These are phyloP conservation scores for Odocoileus hemionus DNA, from an alignment of 2,113 vertebrate species.

Conservation along the genomic window DNA sequence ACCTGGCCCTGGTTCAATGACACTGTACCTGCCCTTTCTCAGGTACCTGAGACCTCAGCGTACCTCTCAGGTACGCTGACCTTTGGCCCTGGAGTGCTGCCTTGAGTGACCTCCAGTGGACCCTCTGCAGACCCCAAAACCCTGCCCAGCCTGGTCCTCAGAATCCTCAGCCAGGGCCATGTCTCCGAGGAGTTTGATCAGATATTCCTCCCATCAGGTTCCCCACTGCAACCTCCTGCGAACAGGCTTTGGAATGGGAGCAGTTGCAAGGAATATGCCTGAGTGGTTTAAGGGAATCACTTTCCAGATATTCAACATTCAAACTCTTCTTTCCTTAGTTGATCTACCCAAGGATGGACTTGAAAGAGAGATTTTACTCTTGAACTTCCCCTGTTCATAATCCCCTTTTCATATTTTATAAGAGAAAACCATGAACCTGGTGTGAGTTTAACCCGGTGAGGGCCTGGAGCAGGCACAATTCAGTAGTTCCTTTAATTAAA, in stretches of 20 bases:
- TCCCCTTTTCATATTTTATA: neutral
- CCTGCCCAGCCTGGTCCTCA: neutral
- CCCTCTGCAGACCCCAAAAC: too few species aligned
- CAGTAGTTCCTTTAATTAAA: neutral
- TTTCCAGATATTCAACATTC: neutral
- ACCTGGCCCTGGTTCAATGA: neutral
- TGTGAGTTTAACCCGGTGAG: neutral
- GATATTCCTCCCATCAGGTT: neutral
- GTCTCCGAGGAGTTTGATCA: neutral
- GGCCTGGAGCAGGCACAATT: too few species aligned
- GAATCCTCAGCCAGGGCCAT: rapidly evolving
- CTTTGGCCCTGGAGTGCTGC: neutral
- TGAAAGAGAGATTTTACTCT: neutral
- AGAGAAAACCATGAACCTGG: neutral
- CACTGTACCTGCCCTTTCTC: neutral
- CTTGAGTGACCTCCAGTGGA: neutral
- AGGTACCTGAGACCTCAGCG: too few species aligned
- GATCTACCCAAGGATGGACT: neutral
- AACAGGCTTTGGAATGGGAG: neutral
- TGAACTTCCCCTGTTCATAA: neutral
- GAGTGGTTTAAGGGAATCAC: too few species aligned
- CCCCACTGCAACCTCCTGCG: neutral
- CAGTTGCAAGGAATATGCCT: neutral
- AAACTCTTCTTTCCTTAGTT: neutral
- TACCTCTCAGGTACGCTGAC: rapidly evolving